Percentiles rank a stretch among this genome's conserved stretches.
Evolutionary conservation across 2,888 invertebrate genomes (phyloP).

Genomic region (Caradrina kadenii): DNA sequence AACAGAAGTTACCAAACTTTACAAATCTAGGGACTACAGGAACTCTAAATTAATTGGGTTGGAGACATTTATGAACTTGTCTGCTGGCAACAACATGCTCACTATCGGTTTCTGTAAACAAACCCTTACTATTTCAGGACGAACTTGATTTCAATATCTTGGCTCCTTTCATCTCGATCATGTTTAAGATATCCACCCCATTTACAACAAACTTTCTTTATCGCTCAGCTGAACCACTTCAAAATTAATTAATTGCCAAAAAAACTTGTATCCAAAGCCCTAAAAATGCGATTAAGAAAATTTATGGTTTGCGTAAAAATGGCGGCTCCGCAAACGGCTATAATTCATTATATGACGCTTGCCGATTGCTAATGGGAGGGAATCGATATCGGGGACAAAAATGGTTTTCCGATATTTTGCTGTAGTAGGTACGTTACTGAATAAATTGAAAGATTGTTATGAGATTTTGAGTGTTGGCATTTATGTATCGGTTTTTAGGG

Average conservation of each 20-base stretch:
- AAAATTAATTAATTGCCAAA: slow-evolving; percentile 56
- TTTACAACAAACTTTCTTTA: slow-evolving; percentile 18
- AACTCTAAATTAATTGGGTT: too few relatives aligned
- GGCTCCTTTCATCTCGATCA: neutral
- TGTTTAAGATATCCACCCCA: slow-evolving; percentile 6
- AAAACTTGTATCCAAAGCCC: slow-evolving; percentile 41
- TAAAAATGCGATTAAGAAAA: slow-evolving; percentile 56
- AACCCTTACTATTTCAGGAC: too few relatives aligned
- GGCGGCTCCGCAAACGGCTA: slow-evolving; percentile 32
- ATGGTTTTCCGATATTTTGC: slow-evolving; percentile 63
- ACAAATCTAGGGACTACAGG: too few relatives aligned
- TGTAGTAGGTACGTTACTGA: slow-evolving; percentile 26
- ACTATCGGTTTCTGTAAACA: too few relatives aligned
- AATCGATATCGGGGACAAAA: slow-evolving; percentile 59
- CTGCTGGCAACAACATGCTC: too few relatives aligned
- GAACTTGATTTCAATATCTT: too few relatives aligned
- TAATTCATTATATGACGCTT: slow-evolving; percentile 57
- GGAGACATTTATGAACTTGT: too few relatives aligned
- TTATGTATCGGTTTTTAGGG: neutral
- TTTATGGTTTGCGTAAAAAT: slow-evolving; percentile 57
- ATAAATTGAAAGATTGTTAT: slow-evolving; percentile 40
- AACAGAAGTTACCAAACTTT: too few relatives aligned
- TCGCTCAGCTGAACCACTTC: slow-evolving; percentile 21
- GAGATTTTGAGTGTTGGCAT: neutral
- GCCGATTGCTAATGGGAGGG: slow-evolving; percentile 52